These are phyloP conservation scores for Hafferia zeledoni DNA, from an alignment of 2,797 vertebrate species.

Conservation along the genomic window DNA sequence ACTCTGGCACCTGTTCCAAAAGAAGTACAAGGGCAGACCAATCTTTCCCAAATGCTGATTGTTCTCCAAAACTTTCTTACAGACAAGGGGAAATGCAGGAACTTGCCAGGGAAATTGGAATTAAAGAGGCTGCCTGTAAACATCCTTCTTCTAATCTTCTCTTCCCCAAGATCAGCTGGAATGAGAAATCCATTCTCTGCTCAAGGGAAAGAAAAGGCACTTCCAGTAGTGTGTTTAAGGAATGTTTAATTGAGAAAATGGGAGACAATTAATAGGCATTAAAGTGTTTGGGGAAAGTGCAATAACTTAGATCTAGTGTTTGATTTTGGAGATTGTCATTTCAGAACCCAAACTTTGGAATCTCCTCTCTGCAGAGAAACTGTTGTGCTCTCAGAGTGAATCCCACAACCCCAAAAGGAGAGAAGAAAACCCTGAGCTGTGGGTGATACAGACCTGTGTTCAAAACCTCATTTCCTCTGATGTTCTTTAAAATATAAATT, in stretches of 20 bases:
- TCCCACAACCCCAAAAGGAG: background rate
- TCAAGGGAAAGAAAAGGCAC: background rate
- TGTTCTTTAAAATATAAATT: background rate
- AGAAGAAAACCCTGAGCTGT: background rate
- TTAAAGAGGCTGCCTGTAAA: background rate
- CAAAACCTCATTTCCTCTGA: background rate
- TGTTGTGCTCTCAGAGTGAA: background rate
- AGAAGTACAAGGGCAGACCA: background rate
- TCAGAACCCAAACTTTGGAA: background rate
- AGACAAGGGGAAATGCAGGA: background rate
- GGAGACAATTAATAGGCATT: background rate
- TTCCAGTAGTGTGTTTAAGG: background rate
- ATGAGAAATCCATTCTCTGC: background rate
- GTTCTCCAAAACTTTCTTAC: background rate
- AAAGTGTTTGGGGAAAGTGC: background rate
- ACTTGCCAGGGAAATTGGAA: background rate
- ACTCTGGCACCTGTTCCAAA: background rate
- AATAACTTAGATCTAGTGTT: background rate
- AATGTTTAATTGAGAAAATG: background rate
- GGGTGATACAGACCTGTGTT: background rate
- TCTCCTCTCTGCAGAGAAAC: background rate
- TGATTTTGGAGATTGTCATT: background rate
- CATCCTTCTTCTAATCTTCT: conserved; percentile 21
- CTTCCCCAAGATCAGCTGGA: background rate
- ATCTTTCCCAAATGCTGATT: background rate